Percentiles rank a stretch among this genome's conserved stretches.
phyloP scores from a whole-genome alignment of 1,140 invertebrate genomes.

The Elymnias hypermnestra region DNA sequence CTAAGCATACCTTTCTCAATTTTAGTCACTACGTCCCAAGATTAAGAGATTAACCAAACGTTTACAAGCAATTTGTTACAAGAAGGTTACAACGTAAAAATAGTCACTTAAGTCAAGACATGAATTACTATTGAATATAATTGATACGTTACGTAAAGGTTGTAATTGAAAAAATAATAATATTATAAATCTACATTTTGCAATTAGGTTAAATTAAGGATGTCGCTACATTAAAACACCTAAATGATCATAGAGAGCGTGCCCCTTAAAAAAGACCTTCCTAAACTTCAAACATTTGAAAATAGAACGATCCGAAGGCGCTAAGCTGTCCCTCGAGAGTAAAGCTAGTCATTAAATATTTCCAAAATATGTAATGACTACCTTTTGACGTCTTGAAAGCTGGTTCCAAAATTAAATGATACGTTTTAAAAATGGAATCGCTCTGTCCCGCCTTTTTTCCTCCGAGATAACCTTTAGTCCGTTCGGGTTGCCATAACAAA shows the following conservation, averaged over 20 bases:
- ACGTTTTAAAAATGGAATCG: conserved; percentile 76
- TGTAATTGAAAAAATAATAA: too few species aligned
- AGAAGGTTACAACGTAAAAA: too few species aligned
- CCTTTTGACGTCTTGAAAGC: conserved; percentile 73
- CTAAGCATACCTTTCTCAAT: too few species aligned
- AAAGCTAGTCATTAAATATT: conserved; percentile 43
- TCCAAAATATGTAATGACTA: conserved; percentile 70
- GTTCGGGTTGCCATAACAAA: conserved; percentile 64
- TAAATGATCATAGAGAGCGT: not conserved
- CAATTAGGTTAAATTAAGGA: too few species aligned
- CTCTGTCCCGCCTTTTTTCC: conserved; percentile 72
- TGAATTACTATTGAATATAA: too few species aligned
- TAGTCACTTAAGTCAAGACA: too few species aligned
- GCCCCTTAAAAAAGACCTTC: not conserved
- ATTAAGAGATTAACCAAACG: too few species aligned
- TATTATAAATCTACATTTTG: too few species aligned
- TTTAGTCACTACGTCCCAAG: too few species aligned
- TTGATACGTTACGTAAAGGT: too few species aligned
- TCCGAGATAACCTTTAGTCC: conserved; percentile 73
- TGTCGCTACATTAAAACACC: not conserved
- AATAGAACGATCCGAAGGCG: conserved; percentile 50
- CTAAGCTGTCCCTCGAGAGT: conserved; percentile 52
- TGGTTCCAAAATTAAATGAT: conserved; percentile 75
- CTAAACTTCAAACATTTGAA: conserved; percentile 1
- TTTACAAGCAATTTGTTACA: too few species aligned